Conservation (phyloP, 2,888 invertebrate genomes). For the Amphipoea oculea region DNA sequence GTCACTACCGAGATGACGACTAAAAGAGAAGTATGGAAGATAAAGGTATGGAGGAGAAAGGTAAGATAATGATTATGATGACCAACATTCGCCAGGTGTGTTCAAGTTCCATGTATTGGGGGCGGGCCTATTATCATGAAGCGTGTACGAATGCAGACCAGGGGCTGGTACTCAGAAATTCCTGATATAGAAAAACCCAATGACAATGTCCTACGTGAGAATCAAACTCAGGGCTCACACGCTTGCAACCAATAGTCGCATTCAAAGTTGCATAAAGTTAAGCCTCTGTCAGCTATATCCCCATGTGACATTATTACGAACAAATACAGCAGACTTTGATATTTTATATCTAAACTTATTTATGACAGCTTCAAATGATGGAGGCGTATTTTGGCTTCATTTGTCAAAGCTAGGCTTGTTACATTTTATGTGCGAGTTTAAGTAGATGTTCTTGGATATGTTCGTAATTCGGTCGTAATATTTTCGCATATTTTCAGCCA, state of each 20-base stretch:
- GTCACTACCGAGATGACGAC: not conserved
- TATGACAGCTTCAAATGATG: conserved; percentile 47
- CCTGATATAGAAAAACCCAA: not conserved
- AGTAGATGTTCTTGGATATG: conserved; percentile 29
- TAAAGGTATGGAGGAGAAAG: too few relatives aligned
- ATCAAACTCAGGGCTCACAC: not conserved
- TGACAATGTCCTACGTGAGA: not conserved
- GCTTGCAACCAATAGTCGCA: not conserved
- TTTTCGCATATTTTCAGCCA: conserved; percentile 24
- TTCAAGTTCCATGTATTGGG: too few relatives aligned
- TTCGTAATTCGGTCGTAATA: conserved; percentile 25
- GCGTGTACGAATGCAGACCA: too few relatives aligned
- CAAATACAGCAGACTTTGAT: conserved; percentile 42
- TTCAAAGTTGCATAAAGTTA: not conserved
- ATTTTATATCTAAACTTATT: conserved; percentile 60
- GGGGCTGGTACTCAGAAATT: not conserved
- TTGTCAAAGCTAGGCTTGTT: conserved; percentile 44
- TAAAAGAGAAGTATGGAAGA: too few relatives aligned
- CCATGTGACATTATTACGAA: conserved; percentile 4
- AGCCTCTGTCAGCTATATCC: conserved; percentile 4
- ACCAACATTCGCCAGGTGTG: too few relatives aligned
- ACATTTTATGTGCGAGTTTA: conserved; percentile 38
- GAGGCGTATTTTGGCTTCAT: conserved; percentile 46
- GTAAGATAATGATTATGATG: too few relatives aligned
- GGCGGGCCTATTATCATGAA: too few relatives aligned